These are phyloP conservation scores for Agapostemon virescens DNA, from an alignment of 2,888 invertebrate species.

Conservation along the genomic window DNA sequence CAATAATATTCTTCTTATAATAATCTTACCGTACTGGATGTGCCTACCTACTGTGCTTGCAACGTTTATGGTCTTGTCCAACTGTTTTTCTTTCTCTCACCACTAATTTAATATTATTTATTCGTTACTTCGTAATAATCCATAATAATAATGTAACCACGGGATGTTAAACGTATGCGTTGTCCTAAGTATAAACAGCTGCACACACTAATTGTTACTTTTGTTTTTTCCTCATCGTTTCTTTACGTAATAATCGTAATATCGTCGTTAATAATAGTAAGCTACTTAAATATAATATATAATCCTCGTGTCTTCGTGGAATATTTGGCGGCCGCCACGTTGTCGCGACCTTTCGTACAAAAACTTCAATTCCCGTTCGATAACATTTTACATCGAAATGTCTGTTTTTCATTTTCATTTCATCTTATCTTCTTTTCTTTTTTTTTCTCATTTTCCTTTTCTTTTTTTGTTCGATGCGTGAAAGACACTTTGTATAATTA, in stretches of 20 bases:
- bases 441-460: not conserved
- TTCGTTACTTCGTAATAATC: slow-evolving; percentile 68
- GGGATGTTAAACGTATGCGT: slow-evolving; percentile 74
- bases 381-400: slow-evolving; percentile 72
- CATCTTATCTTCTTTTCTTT: not conserved
- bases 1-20: slow-evolving; percentile 73
- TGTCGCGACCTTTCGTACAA: slow-evolving; percentile 66
- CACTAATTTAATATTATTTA: slow-evolving; percentile 65
- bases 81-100: slow-evolving; percentile 47
- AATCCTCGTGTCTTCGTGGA: slow-evolving; percentile 70
- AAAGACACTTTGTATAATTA: slow-evolving; percentile 74
- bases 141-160: slow-evolving; percentile 73
- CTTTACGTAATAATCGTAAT: slow-evolving; percentile 68
- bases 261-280: slow-evolving; percentile 72
- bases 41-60: slow-evolving; percentile 76
- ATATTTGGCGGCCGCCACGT: slow-evolving; percentile 63
- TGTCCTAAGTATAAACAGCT: slow-evolving; percentile 76
- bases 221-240: slow-evolving; percentile 44
- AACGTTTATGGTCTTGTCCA: slow-evolving; percentile 72
- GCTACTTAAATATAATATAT: slow-evolving; percentile 75
- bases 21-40: slow-evolving; percentile 73
- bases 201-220: slow-evolving; percentile 68
- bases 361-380: slow-evolving; percentile 74
- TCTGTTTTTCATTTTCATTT: slow-evolving; percentile 57
- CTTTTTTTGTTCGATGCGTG: slow-evolving; percentile 69